Evolutionary conservation across 2,888 invertebrate species (phyloP).

Genomic region (Iselma pallidipennis): DNA sequence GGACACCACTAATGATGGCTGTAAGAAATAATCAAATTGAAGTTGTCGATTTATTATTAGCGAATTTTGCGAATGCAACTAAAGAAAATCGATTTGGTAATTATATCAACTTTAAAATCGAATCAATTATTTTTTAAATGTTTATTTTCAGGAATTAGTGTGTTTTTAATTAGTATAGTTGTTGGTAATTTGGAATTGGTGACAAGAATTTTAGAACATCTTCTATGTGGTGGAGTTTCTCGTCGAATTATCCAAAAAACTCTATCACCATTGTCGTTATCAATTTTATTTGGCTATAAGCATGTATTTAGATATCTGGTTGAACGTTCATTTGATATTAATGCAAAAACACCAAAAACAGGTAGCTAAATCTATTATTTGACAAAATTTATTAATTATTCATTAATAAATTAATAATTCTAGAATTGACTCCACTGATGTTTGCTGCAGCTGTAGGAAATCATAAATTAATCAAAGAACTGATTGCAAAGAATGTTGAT

Average conservation of each 20-base stretch:
- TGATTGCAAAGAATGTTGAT: constrained; percentile 41
- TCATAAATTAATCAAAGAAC: constrained; percentile 32
- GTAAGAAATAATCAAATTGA: constrained; percentile 45
- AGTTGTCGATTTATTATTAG: constrained; percentile 42
- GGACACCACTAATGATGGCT: constrained; percentile 55
- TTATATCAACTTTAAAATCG: too few species aligned
- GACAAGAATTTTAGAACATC: constrained; percentile 43
- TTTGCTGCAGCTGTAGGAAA: constrained; percentile 47
- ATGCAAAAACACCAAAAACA: constrained; percentile 37
- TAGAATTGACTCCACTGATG: constrained; percentile 50
- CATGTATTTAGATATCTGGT: constrained; percentile 45
- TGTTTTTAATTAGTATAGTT: constrained; percentile 46
- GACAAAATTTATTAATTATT: not conserved
- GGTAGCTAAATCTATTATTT: constrained; percentile 34
- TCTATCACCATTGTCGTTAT: constrained; percentile 47
- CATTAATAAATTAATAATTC: constrained; percentile 19
- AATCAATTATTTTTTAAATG: not conserved
- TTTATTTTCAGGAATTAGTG: constrained; percentile 44
- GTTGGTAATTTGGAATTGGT: constrained; percentile 47
- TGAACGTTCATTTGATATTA: constrained; percentile 42
- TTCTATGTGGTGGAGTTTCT: constrained; percentile 48
- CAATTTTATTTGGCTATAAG: constrained; percentile 44
- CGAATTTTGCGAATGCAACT: constrained; percentile 47
- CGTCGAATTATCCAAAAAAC: constrained; percentile 45
- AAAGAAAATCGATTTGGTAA: constrained; percentile 49